Conservation (phyloP, 2,797 vertebrate species). For the Apogon talboti region DNA sequence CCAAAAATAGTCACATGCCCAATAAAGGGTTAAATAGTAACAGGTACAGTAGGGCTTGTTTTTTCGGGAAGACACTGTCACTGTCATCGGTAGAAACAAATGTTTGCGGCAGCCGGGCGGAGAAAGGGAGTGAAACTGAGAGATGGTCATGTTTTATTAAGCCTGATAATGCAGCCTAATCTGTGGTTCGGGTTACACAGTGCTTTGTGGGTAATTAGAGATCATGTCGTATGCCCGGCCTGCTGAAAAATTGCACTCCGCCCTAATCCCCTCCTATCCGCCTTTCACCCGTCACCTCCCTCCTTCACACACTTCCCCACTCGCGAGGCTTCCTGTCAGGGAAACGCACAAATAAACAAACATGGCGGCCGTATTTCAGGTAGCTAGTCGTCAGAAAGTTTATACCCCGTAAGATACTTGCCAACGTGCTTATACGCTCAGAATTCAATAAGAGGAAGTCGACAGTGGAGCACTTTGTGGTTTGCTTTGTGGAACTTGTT, state of each 20-base stretch:
- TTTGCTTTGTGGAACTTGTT: slow-evolving; percentile 81
- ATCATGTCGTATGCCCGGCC: slow-evolving; percentile 77
- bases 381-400: slow-evolving; percentile 54
- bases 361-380: slow-evolving; percentile 59
- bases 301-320: slow-evolving; percentile 51
- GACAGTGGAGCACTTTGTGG: slow-evolving; percentile 76
- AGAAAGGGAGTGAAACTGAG: slow-evolving; percentile 71
- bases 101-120: slow-evolving; percentile 56
- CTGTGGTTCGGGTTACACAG: slow-evolving; percentile 78
- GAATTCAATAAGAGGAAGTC: slow-evolving; percentile 80
- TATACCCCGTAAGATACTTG: slow-evolving; percentile 51
- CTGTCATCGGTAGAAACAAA: slow-evolving; percentile 59
- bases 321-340: slow-evolving; percentile 46
- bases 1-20: no score
- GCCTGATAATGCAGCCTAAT: slow-evolving; percentile 79
- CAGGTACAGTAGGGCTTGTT: slow-evolving; percentile 23
- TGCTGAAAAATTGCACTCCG: slow-evolving; percentile 77
- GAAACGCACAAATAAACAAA: slow-evolving; percentile 59
- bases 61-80: slow-evolving; percentile 4
- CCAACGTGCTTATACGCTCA: slow-evolving; percentile 68
- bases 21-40: slow-evolving; percentile 17
- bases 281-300: slow-evolving; percentile 68
- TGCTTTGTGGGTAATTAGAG: slow-evolving; percentile 84
- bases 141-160: slow-evolving; percentile 84
- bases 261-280: slow-evolving; percentile 75